These are phyloP conservation scores for Ennomos quercinarius DNA, from an alignment of 2,888 invertebrate species.

Conservation along the genomic window DNA sequence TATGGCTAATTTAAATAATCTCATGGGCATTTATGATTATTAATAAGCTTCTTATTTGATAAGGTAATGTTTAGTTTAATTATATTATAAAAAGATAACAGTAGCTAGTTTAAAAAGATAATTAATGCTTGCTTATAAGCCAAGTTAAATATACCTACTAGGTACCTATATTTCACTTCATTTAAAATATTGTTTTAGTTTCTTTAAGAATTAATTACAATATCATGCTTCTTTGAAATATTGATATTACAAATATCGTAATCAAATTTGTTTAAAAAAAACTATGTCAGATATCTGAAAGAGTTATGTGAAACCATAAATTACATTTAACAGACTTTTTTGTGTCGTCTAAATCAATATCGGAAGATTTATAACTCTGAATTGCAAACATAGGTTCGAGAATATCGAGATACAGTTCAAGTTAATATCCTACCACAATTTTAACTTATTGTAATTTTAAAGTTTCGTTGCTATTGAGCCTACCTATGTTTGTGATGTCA, in stretches of 20 bases:
- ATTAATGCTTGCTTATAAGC: too few species aligned
- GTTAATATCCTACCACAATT: background rate
- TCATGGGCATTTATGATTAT: slow-evolving; percentile 26
- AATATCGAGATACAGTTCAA: background rate
- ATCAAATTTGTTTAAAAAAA: background rate
- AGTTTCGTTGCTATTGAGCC: background rate
- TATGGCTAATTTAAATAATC: slow-evolving; percentile 35
- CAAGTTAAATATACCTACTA: too few species aligned
- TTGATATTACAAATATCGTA: too few species aligned
- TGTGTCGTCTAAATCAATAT: background rate
- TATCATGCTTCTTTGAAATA: too few species aligned
- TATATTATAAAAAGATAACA: slow-evolving; percentile 6
- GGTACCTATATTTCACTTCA: too few species aligned
- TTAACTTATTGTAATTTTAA: background rate
- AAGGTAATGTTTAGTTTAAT: slow-evolving; percentile 25
- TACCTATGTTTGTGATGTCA: slow-evolving; percentile 34
- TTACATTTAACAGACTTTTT: background rate
- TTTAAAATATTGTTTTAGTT: too few species aligned
- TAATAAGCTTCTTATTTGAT: slow-evolving; percentile 23
- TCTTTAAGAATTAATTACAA: too few species aligned
- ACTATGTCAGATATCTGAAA: background rate
- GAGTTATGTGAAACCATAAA: background rate
- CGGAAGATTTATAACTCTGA: slow-evolving; percentile 4
- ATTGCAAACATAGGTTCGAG: background rate
- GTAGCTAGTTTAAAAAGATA: too few species aligned